Evolutionary conservation across 2,888 invertebrate species (phyloP), one percentile per base, ranked within the genome.

Genomic region (Thyatira batis): DNA sequence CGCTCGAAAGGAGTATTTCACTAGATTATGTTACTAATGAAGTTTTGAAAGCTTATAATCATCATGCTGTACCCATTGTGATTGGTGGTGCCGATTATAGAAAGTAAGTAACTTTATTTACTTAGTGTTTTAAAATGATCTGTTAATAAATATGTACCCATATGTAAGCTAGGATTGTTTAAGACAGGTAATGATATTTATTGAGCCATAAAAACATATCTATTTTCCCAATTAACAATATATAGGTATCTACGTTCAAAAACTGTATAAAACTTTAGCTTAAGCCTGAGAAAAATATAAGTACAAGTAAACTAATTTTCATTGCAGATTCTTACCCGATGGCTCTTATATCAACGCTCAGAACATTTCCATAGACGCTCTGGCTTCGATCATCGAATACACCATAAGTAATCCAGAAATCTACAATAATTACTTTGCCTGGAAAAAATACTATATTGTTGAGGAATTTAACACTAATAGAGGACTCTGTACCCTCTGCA

Each of bases 51-150:
- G 90, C 92, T 0, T 86, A 92, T 61, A 89, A 94, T 67, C 90
- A 94, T 76, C 89, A 93, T 67, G 89, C 94, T 25, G 87, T 95
- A 0, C 95, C 95, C 0, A 92, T 95, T 25, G 94, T 95, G 4
- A 88, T 93, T 73, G 95, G 95, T 17, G 94, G 93, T 11, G 93
- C 93, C 39, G 93, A 95, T 81, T 95, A 95, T 78, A 75, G 45
- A 4, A 85, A 73, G 92, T 92, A 73, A 83, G 81, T 76, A 2
- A 6, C 93, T 93, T 9, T 27, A 20, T 10, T 4, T 28, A n/a
- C 46, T 17, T 43, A 3, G 10, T 44, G 25, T 20, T 30, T 4
- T 52, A 27, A 17, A 39, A 1, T 6, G n/a, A n/a, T n/a, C n/a
- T n/a, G n/a, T n/a, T n/a, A n/a, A n/a, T n/a, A n/a, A n/a, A n/a